Conservation (phyloP, 2,113 vertebrate genomes). For the Callospermophilus lateralis region DNA sequence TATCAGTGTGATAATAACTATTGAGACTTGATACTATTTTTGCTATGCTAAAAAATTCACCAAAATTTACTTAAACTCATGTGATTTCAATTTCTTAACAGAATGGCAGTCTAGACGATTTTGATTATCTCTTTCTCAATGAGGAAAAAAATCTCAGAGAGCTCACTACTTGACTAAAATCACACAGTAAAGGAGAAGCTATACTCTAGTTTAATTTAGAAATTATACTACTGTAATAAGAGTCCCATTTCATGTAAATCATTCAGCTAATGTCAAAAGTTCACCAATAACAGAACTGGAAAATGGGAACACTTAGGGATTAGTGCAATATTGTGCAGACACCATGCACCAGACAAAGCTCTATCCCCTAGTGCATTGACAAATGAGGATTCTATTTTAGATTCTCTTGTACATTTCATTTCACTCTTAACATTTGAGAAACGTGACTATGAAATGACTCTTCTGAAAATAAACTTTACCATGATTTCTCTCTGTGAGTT, state of each 20-base stretch:
- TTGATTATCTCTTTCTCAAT: neutral
- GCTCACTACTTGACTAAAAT: neutral
- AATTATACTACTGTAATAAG: neutral
- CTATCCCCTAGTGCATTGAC: neutral
- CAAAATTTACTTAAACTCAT: neutral
- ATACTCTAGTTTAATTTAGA: conserved; percentile 21
- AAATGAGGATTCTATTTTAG: neutral
- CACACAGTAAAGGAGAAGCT: neutral
- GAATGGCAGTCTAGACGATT: neutral
- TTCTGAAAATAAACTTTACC: neutral
- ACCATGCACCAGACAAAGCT: neutral
- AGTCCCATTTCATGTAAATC: neutral
- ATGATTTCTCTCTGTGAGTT: neutral
- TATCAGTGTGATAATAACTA: neutral
- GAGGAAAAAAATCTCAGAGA: neutral
- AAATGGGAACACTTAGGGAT: neutral
- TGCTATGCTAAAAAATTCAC: neutral
- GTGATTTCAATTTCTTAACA: neutral
- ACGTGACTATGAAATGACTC: neutral
- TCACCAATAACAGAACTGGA: neutral
- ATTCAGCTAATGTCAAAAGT: neutral
- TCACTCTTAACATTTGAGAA: neutral
- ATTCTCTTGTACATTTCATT: neutral
- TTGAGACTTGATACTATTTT: neutral
- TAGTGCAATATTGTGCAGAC: rapidly evolving